Conservation (phyloP, 2,888 invertebrate genomes). For the Lasioglossum pauxillum region DNA sequence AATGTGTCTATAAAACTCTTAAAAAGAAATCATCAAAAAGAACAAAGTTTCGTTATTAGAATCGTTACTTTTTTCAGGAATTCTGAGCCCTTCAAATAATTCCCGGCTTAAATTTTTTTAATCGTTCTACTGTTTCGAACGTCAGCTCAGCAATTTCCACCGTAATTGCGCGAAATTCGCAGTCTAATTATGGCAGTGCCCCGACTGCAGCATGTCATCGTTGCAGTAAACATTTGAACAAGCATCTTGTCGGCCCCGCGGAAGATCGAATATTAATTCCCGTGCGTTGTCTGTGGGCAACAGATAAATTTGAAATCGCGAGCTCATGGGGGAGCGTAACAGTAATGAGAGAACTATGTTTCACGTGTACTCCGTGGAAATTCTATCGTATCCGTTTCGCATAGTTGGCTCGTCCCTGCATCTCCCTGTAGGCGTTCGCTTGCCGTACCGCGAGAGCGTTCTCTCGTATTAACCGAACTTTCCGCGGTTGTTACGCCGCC, state of each 20-base stretch:
- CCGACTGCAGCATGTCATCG: neutral
- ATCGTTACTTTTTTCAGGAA: too few relatives aligned
- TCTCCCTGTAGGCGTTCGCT: neutral
- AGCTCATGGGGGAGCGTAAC: neutral
- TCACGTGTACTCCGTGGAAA: neutral
- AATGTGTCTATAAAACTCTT: too few relatives aligned
- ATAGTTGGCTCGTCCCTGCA: neutral
- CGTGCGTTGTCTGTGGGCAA: neutral
- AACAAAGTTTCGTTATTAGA: too few relatives aligned
- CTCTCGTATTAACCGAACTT: neutral
- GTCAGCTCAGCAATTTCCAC: neutral
- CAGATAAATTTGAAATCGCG: neutral
- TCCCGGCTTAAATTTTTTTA: too few relatives aligned
- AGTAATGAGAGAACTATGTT: conserved; percentile 2
- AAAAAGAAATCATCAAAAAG: too few relatives aligned
- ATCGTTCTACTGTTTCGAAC: neutral
- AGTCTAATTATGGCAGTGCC: neutral
- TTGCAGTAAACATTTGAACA: neutral
- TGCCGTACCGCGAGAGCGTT: neutral
- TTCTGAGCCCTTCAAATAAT: too few relatives aligned
- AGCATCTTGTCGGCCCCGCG: neutral
- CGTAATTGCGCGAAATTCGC: neutral
- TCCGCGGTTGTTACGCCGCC: neutral
- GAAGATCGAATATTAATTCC: conserved; percentile 6
- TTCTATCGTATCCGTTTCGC: neutral